A percentile compares a stretch with the other conserved stretches of the same genome.
phyloP scores from a whole-genome alignment of 2,888 invertebrate genomes.

The Mimumesa dahlbomi region DNA sequence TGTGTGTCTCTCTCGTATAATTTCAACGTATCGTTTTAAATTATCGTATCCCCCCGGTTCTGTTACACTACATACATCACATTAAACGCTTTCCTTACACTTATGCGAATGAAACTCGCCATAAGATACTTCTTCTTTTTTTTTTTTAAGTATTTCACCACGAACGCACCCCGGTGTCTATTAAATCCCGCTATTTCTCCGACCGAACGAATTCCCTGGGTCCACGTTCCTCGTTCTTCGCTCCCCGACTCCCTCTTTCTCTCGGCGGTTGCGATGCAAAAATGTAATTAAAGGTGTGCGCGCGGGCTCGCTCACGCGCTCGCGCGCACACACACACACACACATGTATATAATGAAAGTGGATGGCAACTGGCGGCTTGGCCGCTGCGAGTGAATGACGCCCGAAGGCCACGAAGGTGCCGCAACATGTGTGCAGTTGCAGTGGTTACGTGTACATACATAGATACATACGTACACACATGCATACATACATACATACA shows the following conservation, averaged over 20 bases:
- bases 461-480: too few relatives aligned
- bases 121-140: too few relatives aligned
- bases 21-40: too few relatives aligned
- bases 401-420: conserved; percentile 77
- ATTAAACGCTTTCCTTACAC: too few relatives aligned
- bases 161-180: too few relatives aligned
- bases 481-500: too few relatives aligned
- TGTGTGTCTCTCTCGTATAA: neutral
- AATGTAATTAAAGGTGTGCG: conserved; percentile 75
- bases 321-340: conserved; percentile 24
- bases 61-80: too few relatives aligned
- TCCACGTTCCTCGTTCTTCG: conserved; percentile 12
- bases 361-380: conserved; percentile 71
- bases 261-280: conserved; percentile 69
- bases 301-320: conserved; percentile 25
- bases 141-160: too few relatives aligned
- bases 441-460: conserved; percentile 43
- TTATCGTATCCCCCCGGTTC: too few relatives aligned
- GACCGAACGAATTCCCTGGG: conserved; percentile 32
- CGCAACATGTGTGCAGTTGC: conserved; percentile 67
- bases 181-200: neutral
- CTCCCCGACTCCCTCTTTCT: conserved; percentile 43
- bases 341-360: conserved; percentile 71
- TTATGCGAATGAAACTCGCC: too few relatives aligned
- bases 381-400: conserved; percentile 76